Evolutionary conservation across 2,113 vertebrate species (phyloP).

Genomic region (Hyperopisus bebe): DNA sequence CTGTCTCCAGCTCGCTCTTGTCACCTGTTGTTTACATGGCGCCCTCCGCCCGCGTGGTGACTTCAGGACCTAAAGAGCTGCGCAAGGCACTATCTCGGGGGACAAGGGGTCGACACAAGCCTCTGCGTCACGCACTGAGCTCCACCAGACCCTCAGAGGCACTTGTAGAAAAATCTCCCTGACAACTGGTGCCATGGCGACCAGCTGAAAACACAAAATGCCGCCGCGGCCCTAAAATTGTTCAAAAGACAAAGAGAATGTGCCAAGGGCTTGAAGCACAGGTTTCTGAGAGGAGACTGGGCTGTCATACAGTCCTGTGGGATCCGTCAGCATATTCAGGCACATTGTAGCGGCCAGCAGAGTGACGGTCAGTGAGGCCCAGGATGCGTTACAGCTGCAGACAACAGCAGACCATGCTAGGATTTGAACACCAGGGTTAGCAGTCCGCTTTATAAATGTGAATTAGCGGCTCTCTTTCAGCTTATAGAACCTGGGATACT

Average conservation of each 20-base stretch:
- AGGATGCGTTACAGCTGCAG: background rate
- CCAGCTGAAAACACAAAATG: slow-evolving; percentile 15
- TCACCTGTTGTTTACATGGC: background rate
- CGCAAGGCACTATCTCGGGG: slow-evolving; percentile 2
- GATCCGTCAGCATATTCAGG: background rate
- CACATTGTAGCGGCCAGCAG: background rate
- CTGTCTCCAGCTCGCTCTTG: background rate
- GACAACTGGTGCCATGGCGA: slow-evolving; percentile 18
- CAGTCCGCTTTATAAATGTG: background rate
- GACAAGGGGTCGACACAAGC: background rate
- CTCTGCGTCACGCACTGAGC: background rate
- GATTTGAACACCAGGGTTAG: background rate
- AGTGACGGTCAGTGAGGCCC: background rate
- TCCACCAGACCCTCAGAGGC: background rate
- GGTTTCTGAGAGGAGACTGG: background rate
- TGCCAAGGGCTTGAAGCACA: background rate
- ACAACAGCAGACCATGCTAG: background rate
- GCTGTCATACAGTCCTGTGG: no score
- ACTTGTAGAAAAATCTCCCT: background rate
- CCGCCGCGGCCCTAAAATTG: background rate
- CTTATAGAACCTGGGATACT: background rate
- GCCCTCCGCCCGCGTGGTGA: background rate
- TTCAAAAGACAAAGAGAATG: background rate
- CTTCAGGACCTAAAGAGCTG: background rate
- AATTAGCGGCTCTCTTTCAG: background rate